These are phyloP conservation scores for Atopsyche davidsoni DNA, from an alignment of 1,140 invertebrate species.

Conservation along the genomic window DNA sequence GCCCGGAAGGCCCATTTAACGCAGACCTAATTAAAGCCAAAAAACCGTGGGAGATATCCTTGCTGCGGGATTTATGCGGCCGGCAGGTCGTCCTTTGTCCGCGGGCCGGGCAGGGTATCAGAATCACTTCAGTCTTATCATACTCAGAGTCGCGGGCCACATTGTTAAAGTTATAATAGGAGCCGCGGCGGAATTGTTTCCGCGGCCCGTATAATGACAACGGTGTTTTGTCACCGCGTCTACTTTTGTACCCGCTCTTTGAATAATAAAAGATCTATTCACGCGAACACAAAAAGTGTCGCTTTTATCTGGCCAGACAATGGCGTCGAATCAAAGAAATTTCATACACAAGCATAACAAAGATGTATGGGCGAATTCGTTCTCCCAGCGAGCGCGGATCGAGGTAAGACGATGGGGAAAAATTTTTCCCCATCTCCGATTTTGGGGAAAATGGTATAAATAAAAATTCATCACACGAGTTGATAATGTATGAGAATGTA, in stretches of 20 bases:
- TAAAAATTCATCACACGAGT: too few species aligned
- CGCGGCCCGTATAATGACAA: constrained; percentile 13
- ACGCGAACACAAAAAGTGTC: constrained; percentile 46
- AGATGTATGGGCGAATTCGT: constrained; percentile 11
- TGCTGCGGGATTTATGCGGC: background rate
- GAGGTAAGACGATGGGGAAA: too few species aligned
- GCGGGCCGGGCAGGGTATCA: background rate
- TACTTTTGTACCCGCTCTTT: constrained; percentile 30
- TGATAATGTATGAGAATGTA: too few species aligned
- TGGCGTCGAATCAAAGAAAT: constrained; percentile 47
- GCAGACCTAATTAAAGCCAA: too few species aligned
- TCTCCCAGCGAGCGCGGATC: too few species aligned
- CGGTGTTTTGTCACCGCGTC: constrained; percentile 28
- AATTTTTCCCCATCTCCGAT: too few species aligned
- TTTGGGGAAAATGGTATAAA: too few species aligned
- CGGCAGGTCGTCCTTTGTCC: background rate
- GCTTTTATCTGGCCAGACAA: constrained; percentile 45
- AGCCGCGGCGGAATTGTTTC: constrained; percentile 3
- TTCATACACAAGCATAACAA: constrained; percentile 28
- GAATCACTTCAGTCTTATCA: background rate
- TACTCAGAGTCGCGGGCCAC: constrained; percentile 7
- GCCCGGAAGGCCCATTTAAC: constrained; percentile 9
- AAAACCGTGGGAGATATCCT: too few species aligned
- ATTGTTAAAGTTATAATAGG: constrained; percentile 16
- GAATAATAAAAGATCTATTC: constrained; percentile 45